These are phyloP conservation scores for Blennius ocellaris DNA, from an alignment of 2,113 vertebrate species.

Conservation along the genomic window DNA sequence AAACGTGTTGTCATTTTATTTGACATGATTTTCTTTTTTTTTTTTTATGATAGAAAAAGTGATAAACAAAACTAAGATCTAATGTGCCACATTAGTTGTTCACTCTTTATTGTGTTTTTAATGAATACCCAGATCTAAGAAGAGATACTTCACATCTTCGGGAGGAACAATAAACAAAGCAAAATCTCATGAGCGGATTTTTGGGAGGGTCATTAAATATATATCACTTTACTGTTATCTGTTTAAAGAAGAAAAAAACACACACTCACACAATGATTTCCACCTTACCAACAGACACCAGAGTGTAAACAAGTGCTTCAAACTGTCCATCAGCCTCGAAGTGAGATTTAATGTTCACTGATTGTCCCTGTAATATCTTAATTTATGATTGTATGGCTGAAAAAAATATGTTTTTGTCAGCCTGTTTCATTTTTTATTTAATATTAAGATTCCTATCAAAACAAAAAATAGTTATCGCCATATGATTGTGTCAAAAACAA, in stretches of 20 bases:
- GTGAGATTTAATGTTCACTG: conserved; percentile 14
- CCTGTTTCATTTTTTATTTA: not conserved
- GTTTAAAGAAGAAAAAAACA: too few species aligned
- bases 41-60: not conserved
- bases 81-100: not conserved
- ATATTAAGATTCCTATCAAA: not conserved
- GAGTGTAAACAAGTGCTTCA: conserved; percentile 43
- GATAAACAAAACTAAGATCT: not conserved
- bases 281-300: not conserved
- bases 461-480: not conserved
- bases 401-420: conserved; percentile 2
- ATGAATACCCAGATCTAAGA: not conserved
- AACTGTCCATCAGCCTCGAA: conserved; percentile 11
- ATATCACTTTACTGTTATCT: too few species aligned
- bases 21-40: not conserved
- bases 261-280: too few species aligned
- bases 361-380: conserved; percentile 15
- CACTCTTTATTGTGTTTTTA: not conserved
- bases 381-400: not conserved
- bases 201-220: too few species aligned
- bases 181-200: too few species aligned
- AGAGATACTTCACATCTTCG: too few species aligned
- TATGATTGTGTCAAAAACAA: too few species aligned
- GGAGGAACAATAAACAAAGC: too few species aligned
- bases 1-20: not conserved